Percentiles rank a stretch among this genome's conserved stretches.
These are phyloP conservation scores for Hemaris fuciformis DNA, from an alignment of 2,888 invertebrate species.

Conservation along the genomic window DNA sequence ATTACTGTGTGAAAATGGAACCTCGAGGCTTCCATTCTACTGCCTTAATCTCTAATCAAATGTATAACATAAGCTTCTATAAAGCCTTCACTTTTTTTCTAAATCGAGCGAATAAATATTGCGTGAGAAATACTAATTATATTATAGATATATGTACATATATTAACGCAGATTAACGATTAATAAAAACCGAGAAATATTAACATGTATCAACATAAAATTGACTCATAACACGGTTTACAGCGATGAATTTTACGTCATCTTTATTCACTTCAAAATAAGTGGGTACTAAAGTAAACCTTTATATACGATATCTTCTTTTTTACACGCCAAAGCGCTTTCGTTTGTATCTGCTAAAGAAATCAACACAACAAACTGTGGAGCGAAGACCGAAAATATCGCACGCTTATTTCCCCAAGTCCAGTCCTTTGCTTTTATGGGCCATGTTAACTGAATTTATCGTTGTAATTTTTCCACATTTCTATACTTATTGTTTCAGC, in stretches of 20 bases:
- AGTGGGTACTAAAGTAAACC: slow-evolving; percentile 39
- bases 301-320: slow-evolving; percentile 26
- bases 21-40: no score
- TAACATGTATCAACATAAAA: slow-evolving; percentile 37
- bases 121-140: not conserved
- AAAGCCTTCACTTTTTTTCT: no score
- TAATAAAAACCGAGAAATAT: slow-evolving; percentile 27
- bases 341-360: slow-evolving; percentile 11
- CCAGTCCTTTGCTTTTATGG: slow-evolving; percentile 48
- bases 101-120: no score
- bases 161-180: slow-evolving; percentile 15
- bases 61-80: no score
- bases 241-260: slow-evolving; percentile 38
- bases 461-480: slow-evolving; percentile 49
- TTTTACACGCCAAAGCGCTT: slow-evolving; percentile 26
- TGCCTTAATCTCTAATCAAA: no score
- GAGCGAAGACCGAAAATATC: slow-evolving; percentile 26
- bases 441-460: slow-evolving; percentile 53
- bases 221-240: slow-evolving; percentile 38
- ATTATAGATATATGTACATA: not conserved
- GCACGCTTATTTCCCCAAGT: slow-evolving; percentile 38
- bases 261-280: slow-evolving; percentile 41
- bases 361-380: slow-evolving; percentile 6
- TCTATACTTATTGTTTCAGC: slow-evolving; percentile 43
- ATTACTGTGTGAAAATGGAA: no score